These are phyloP conservation scores for Gracilinanus agilis DNA, from an alignment of 2,113 vertebrate species.

Conservation along the genomic window DNA sequence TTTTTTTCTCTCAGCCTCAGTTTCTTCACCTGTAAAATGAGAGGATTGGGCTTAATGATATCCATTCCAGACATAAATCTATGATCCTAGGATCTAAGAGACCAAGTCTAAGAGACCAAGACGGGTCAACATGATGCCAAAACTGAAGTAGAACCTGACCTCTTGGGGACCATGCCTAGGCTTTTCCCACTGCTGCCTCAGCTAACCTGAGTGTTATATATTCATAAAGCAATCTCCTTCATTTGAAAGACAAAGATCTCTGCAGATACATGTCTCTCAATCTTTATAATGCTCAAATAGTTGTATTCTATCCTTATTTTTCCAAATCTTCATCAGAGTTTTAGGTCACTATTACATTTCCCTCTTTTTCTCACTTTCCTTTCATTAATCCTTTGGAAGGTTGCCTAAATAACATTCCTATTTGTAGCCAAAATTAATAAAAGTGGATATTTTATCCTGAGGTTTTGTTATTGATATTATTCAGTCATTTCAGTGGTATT, in stretches of 20 bases:
- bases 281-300: constrained; percentile 5
- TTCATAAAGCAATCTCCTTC: neutral
- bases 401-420: neutral
- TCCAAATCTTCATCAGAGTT: neutral
- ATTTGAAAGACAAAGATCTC: neutral
- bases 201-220: neutral
- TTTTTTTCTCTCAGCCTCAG: neutral
- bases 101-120: neutral
- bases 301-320: constrained; percentile 22
- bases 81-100: neutral
- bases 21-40: neutral
- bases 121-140: neutral
- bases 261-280: neutral
- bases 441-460: neutral
- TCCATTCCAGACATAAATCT: neutral
- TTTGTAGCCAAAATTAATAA: neutral
- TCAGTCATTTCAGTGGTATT: neutral
- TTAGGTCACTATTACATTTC: neutral
- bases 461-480: neutral
- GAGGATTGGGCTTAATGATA: neutral
- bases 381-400: neutral
- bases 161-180: neutral
- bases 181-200: neutral
- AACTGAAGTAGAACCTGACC: too few species aligned
- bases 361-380: constrained; percentile 10